Evolutionary conservation across 2,888 invertebrate species (phyloP), one percentile per base, ranked within the genome.

Genomic region (Sarcophaga rosellei): DNA sequence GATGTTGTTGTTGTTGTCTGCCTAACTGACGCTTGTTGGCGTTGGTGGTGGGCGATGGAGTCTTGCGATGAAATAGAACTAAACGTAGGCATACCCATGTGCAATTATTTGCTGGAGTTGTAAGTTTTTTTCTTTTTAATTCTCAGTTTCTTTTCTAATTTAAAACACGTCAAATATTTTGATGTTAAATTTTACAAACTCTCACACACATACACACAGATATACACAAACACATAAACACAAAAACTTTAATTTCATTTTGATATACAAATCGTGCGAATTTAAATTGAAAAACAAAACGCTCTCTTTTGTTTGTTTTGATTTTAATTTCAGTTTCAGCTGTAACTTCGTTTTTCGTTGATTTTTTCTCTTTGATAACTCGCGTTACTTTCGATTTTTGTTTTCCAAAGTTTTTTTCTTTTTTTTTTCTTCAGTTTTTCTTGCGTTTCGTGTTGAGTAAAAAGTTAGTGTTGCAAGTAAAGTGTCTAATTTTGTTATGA

Each of bases 401-500:
- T 35, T 35, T 35, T 35, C 35, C 1, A 35, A 35, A 0, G 6
- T 25, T 25, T 25, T 35, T 35, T 35, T 8, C 0, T 8, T 8
- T 35, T 77, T 35, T 83, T 77, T 65, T 81, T 8, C 35, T 59
- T 70, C 15, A 47, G 4, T 69, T 75, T n/a, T 74, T 77, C 66
- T 84, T 81, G 84, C 86, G 86, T 84, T 84, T 84, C 86, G 84
- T 84, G 86, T 44, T 81, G 78, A 57, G 70, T 20, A 78, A 84
- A 35, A 81, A 66, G 81, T 78, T 75, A 75, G 81, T 86, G 86
- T 76, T 84, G 68, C 84, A 81, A 81, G 84, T 84, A 86, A 86
- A 86, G 86, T 86, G 86, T 86, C 86, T 81, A 78, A 84, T 66
- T 75, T 84, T 81, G 84, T 86, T 86, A 86, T 86, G 86, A 86